Conservation (phyloP, 2,797 vertebrate genomes). For the Lagocephalus sceleratus region DNA sequence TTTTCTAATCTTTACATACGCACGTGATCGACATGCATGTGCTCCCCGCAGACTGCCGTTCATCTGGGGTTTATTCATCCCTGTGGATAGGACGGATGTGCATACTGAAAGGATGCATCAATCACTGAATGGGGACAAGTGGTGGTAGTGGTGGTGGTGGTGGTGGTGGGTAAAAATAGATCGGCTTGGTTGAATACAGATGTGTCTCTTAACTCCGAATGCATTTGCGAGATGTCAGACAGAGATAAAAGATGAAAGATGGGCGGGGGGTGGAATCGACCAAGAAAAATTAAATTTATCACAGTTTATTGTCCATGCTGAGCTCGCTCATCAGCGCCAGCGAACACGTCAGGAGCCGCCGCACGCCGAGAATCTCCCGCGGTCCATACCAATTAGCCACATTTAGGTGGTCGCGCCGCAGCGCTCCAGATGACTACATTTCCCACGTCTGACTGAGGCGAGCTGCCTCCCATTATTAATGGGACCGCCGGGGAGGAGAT, state of each 20-base stretch:
- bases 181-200: constrained; percentile 43
- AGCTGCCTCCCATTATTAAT: constrained; percentile 68
- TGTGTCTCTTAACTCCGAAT: constrained; percentile 33
- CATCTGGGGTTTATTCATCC: constrained; percentile 69
- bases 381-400: constrained; percentile 73
- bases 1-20: constrained; percentile 9
- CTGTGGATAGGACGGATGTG: constrained; percentile 57
- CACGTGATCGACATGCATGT: constrained; percentile 18
- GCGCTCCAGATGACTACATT: constrained; percentile 72
- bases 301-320: constrained; percentile 10
- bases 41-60: constrained; percentile 53
- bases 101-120: constrained; percentile 66
- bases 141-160: too few relatives aligned
- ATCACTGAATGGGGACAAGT: constrained; percentile 43
- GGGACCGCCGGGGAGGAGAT: constrained; percentile 49
- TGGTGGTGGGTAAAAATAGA: constrained; percentile 50
- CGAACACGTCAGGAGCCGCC: constrained; percentile 33
- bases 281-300: constrained; percentile 9
- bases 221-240: constrained; percentile 13
- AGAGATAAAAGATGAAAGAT: constrained; percentile 5
- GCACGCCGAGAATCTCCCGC: constrained; percentile 61
- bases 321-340: constrained; percentile 23
- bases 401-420: constrained; percentile 65
- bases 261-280: neutral
- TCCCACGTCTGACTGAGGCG: constrained; percentile 59